Evolutionary conservation across 2,888 invertebrate genomes (phyloP), one percentile per base, ranked within the genome.

Genomic region (Automeris io): DNA sequence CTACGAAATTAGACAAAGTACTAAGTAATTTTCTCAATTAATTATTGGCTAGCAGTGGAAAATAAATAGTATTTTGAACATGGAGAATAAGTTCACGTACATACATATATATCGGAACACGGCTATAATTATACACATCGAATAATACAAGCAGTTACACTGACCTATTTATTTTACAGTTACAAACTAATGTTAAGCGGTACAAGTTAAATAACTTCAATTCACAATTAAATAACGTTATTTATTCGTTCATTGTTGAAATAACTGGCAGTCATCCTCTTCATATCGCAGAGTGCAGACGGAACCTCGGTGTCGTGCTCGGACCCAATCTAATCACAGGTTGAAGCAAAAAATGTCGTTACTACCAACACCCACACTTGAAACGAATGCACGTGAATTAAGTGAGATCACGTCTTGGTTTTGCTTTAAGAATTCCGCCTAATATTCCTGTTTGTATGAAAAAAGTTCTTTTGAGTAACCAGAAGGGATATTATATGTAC

Each of bases 321-420:
- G 41, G 49, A 50, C 49, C 54, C 51, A 59, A 58, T 52, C 54
- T 42, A 65, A 64, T 61, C 45, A 48, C 41, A 37, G 42, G 41
- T 35, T 44, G 32, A 37, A 38, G 51, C 53, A 64, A 70, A 67
- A 68, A 66, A 64, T 52, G 54, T 65, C 61, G 53, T 67, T 61
- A 60, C 46, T 51, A 52, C 43, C 35, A 26, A 51, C 57, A 56
- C 56, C 60, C 42, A 58, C 58, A 46, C 54, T 47, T 39, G 18
- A 33, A 49, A 53, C 16, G 40, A 43, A 39, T 12, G 9, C 21
- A 9, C 23, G 22, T 45, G 18, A 36, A 42, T 39, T 26, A 12
- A 29, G 23, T 13, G 12, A 23, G 40, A 41, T 35, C 18, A 19
- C 33, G 23, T 8, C 5, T 29, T 22, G 21, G 12, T 12, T 9